phyloP scores from a whole-genome alignment of 2,888 invertebrate species.

The Plagodis pulveraria region DNA sequence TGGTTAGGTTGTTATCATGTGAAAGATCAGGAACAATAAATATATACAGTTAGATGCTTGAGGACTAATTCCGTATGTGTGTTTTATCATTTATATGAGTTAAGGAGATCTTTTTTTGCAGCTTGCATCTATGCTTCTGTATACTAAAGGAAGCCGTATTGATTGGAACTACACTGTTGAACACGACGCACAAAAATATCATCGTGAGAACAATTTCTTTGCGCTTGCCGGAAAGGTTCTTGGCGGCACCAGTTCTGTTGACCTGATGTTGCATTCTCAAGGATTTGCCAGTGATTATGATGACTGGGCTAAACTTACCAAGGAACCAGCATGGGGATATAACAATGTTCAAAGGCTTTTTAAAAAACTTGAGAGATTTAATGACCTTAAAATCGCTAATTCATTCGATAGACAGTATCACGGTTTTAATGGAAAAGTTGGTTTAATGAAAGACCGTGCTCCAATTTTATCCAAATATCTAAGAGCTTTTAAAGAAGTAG shows the following conservation, averaged over 20 bases:
- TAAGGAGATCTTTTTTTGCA: not conserved
- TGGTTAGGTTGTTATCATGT: no score
- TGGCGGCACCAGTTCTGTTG: slow-evolving; percentile 80
- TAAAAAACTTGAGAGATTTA: slow-evolving; percentile 69
- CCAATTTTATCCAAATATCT: slow-evolving; percentile 3
- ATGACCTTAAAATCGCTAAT: slow-evolving; percentile 32
- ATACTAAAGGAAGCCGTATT: slow-evolving; percentile 4
- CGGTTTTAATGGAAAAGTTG: slow-evolving; percentile 35
- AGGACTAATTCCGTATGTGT: no score
- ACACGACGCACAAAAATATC: not conserved
- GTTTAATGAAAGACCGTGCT: slow-evolving; percentile 2
- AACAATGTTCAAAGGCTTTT: slow-evolving; percentile 69
- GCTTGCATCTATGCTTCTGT: not conserved
- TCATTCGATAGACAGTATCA: slow-evolving; percentile 44
- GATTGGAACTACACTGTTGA: slow-evolving; percentile 42
- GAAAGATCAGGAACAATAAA: no score
- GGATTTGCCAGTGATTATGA: slow-evolving; percentile 62
- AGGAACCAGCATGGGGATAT: slow-evolving; percentile 80
- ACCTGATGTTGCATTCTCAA: slow-evolving; percentile 75
- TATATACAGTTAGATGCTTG: no score
- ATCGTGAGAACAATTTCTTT: slow-evolving; percentile 44
- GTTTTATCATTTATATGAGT: no score
- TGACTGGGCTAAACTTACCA: slow-evolving; percentile 73
- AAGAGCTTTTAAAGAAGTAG: slow-evolving; percentile 53
- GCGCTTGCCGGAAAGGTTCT: slow-evolving; percentile 75